Base-by-base conservation (phyloP, 2,797 vertebrate genomes). In the Crocidura indochinensis region DNA sequence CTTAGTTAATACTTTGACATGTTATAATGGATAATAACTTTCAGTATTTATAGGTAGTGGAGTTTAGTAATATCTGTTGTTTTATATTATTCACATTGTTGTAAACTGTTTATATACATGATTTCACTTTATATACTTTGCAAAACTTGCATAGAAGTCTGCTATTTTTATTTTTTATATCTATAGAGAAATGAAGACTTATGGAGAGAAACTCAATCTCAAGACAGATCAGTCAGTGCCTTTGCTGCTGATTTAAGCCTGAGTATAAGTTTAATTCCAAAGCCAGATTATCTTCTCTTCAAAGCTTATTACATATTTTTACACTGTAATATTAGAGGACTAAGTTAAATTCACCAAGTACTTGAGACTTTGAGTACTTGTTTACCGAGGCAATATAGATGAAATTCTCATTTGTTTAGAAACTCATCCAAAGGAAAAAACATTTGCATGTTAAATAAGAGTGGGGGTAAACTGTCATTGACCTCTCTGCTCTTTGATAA, bases 321-420 rank as follows among this genome's bases (percentile, higher is more conserved):
- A 49, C 44, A 69, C 60, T 73, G 27, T 69, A 44, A 74, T 79
- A 29, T 77, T 53, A 84, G 11, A 87, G 27, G 26, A 46, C 68
- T 87, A 46, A 84, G 75, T 77, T 73, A n/a, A 75, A 60, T 22
- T 88, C 77, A 78, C 74, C 60, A 71, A 65, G 19, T 29, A 4
- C 65, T 94, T 77, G 19, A 56, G 53, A 56, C 14, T 14, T 14
- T 74, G 60, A 26, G 8, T 29, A 64, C 15, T 84, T 60, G 2
- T 47, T n/a, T 65, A 44, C 2, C 44, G 69, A 80, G 47, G 60
- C 93, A 82, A 38, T 49, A 76, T 3, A 73, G 71, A 78, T 51
- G 81, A 24, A 64, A 38, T 86, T 88, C 26, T 71, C 38, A 15
- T 68, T 68, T 82, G 47, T 53, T 8, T 74, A 78, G 38, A 38